Conservation (phyloP, 2,888 invertebrate genomes). For the Molorchus minor region DNA sequence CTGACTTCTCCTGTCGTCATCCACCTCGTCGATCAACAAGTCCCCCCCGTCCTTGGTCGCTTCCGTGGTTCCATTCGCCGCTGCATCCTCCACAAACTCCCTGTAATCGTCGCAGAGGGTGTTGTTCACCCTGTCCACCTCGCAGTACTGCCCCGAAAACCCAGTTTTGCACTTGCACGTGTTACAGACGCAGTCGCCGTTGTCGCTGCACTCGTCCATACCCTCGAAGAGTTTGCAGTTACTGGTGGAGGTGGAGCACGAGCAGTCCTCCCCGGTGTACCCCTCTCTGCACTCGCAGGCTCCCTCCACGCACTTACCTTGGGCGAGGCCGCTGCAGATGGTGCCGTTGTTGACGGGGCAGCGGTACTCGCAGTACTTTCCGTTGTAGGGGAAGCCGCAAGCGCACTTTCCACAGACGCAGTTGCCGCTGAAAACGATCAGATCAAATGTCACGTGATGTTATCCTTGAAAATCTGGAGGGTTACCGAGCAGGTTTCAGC, state of each 20-base stretch:
- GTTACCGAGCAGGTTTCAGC: too few relatives aligned
- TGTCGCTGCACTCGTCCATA: constrained; percentile 71
- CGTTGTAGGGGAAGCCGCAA: constrained; percentile 63
- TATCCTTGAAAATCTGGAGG: too few relatives aligned
- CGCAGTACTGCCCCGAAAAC: constrained; percentile 66
- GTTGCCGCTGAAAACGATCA: constrained; percentile 59
- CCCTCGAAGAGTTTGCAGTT: constrained; percentile 44
- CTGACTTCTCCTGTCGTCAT: constrained; percentile 20
- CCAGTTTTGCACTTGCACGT: constrained; percentile 49
- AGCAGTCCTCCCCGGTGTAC: constrained; percentile 70
- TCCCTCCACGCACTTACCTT: constrained; percentile 64
- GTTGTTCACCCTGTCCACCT: constrained; percentile 65
- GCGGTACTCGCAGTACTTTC: constrained; percentile 79
- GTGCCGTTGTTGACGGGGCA: constrained; percentile 62
- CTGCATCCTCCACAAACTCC: constrained; percentile 56
- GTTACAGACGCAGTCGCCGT: constrained; percentile 83
- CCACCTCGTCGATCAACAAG: constrained; percentile 11
- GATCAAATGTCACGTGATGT: too few relatives aligned
- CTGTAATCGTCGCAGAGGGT: constrained; percentile 66
- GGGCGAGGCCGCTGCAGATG: constrained; percentile 54
- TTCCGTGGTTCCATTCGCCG: constrained; percentile 21
- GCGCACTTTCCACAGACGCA: constrained; percentile 72
- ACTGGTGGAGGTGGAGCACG: constrained; percentile 63
- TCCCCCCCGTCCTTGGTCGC: constrained; percentile 2
- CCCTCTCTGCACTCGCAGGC: constrained; percentile 71